Percentiles rank a stretch among this genome's conserved stretches.
Conservation (phyloP, 2,797 vertebrate species). For the Spinibarbus caldwelli region DNA sequence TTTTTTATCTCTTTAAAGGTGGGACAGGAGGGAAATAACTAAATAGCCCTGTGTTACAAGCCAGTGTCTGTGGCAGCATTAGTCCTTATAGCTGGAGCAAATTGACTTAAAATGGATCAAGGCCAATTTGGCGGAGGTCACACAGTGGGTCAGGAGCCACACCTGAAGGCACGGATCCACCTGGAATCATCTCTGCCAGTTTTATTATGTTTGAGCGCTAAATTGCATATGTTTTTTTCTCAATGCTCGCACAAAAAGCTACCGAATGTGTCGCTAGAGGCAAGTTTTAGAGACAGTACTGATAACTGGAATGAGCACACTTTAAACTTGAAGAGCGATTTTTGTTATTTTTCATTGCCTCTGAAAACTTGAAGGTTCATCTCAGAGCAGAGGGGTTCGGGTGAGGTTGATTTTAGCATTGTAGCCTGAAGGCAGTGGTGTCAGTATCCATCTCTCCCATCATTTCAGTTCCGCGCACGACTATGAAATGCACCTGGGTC, state of each 20-base stretch:
- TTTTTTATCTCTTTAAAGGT: constrained; percentile 42
- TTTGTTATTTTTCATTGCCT: constrained; percentile 34
- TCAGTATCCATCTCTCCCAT: constrained; percentile 24
- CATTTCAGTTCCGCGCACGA: constrained; percentile 13
- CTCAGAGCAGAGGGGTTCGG: constrained; percentile 19
- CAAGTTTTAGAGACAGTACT: not conserved
- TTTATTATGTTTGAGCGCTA: constrained; percentile 50
- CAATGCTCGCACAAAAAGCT: not conserved
- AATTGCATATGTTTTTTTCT: constrained; percentile 20
- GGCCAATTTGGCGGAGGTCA: constrained; percentile 39
- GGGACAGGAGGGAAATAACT: constrained; percentile 46
- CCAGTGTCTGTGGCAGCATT: constrained; percentile 34
- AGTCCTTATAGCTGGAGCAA: constrained; percentile 41
- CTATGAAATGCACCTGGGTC: constrained; percentile 29
- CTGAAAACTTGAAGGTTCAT: constrained; percentile 30
- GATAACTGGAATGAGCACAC: constrained; percentile 1
- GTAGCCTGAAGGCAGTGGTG: constrained; percentile 41
- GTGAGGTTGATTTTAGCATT: constrained; percentile 29
- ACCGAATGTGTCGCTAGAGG: constrained; percentile 15
- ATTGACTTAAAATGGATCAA: constrained; percentile 55
- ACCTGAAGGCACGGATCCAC: constrained; percentile 32
- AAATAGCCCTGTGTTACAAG: constrained; percentile 45
- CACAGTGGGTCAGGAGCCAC: constrained; percentile 17
- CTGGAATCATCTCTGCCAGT: constrained; percentile 28
- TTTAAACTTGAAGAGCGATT: constrained; percentile 28